Evolutionary conservation across 1,140 invertebrate species (phyloP).

Genomic region (Caenorhabditis brenneri): DNA sequence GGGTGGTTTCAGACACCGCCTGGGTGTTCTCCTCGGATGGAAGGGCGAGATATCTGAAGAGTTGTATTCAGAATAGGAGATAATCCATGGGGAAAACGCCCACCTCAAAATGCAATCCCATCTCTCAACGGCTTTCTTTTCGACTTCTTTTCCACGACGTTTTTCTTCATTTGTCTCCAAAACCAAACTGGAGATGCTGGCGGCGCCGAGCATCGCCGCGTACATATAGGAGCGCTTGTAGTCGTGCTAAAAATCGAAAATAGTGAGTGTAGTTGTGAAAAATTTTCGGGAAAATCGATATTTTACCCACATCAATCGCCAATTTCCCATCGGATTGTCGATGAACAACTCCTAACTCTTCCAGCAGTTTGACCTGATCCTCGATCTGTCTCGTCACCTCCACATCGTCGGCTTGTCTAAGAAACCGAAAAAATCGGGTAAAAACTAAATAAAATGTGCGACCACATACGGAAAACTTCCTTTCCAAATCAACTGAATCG

Average conservation of each 20-base stretch:
- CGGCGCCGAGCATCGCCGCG: conserved; percentile 43
- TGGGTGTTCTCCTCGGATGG: conserved; percentile 32
- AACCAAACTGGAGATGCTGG: not conserved
- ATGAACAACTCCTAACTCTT: not conserved
- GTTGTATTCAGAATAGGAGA: too few relatives aligned
- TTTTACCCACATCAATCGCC: not conserved
- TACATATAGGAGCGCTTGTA: conserved; percentile 42
- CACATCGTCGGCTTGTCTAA: not conserved
- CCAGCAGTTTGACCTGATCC: not conserved
- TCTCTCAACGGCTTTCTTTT: conserved; percentile 52
- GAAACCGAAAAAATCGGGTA: too few relatives aligned
- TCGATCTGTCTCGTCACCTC: conserved; percentile 1
- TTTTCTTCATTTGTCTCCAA: conserved; percentile 28
- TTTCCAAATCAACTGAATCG: conserved; percentile 44
- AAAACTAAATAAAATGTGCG: too few relatives aligned
- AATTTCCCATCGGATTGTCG: not conserved
- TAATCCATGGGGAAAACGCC: too few relatives aligned
- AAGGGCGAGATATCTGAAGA: conserved; percentile 43
- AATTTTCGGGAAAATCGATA: not conserved
- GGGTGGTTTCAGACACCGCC: conserved; percentile 24
- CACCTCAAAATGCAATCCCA: conserved; percentile 58
- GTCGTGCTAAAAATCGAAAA: conserved; percentile 29
- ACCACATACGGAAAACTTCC: conserved; percentile 37
- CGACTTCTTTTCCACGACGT: conserved; percentile 38
- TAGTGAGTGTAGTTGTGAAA: too few relatives aligned